Percentiles rank a stretch among this genome's conserved stretches.
Conservation (phyloP, 2,888 invertebrate genomes). For the Cosmorhoe ocellata region DNA sequence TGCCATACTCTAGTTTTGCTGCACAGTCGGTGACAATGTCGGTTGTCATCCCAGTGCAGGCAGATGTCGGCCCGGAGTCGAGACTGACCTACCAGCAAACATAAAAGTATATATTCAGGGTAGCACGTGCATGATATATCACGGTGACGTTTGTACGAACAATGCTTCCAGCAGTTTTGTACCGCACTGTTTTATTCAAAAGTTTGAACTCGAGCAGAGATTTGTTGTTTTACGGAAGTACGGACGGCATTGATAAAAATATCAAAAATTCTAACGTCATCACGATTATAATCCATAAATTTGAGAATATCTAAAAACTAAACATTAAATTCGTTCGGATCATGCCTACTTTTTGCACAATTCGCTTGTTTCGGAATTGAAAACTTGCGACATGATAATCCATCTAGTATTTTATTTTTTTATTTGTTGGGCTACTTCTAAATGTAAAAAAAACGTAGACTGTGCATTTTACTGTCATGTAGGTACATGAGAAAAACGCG, state of each 20-base stretch:
- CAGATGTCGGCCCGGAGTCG: constrained; percentile 50
- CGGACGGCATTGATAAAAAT: no score
- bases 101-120: constrained; percentile 65
- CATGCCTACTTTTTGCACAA: no score
- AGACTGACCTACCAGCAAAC: constrained; percentile 47
- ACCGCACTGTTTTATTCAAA: constrained; percentile 36
- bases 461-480: no score
- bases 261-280: no score
- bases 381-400: constrained; percentile 1
- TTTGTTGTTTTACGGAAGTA: constrained; percentile 33
- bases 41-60: constrained; percentile 35
- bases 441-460: no score
- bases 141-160: constrained; percentile 53
- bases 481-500: no score
- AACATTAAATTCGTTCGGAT: no score
- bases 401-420: no score
- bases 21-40: constrained; percentile 21
- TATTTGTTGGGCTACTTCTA: no score
- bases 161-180: constrained; percentile 40
- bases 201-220: constrained; percentile 30
- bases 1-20: constrained; percentile 14
- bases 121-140: constrained; percentile 64
- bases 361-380: no score
- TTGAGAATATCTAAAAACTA: no score
- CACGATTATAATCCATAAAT: no score